These are phyloP conservation scores for Bombus haemorrhoidalis DNA, from an alignment of 1,140 invertebrate species.

Conservation along the genomic window DNA sequence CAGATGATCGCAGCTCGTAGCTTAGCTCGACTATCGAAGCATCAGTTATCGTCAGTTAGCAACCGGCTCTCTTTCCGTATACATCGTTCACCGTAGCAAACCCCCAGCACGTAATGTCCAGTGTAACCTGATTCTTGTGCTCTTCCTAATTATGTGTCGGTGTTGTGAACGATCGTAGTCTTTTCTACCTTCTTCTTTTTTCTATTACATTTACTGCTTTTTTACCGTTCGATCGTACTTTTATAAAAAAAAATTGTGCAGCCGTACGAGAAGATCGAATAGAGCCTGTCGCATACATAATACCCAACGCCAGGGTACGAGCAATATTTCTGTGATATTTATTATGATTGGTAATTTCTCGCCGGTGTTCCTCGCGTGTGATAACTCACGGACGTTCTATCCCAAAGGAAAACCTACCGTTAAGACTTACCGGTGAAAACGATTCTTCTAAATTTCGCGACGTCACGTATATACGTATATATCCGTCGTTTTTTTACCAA, in stretches of 20 bases:
- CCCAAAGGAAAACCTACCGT: slow-evolving; percentile 29
- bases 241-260: neutral
- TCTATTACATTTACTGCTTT: neutral
- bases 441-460: neutral
- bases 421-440: slow-evolving; percentile 54
- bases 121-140: slow-evolving; percentile 69
- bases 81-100: slow-evolving; percentile 47
- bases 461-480: neutral
- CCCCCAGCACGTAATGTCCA: slow-evolving; percentile 64
- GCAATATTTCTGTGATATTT: slow-evolving; percentile 61
- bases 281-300: slow-evolving; percentile 1
- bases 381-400: slow-evolving; percentile 75
- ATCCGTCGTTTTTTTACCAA: neutral
- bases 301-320: slow-evolving; percentile 16
- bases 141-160: slow-evolving; percentile 32
- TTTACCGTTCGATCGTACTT: neutral
- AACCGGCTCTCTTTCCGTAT: slow-evolving; percentile 76
- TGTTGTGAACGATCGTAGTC: slow-evolving; percentile 39
- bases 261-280: slow-evolving; percentile 7
- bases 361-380: slow-evolving; percentile 68
- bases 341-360: slow-evolving; percentile 66
- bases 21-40: slow-evolving; percentile 61
- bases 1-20: slow-evolving; percentile 76
- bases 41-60: slow-evolving; percentile 79
- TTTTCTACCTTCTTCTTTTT: neutral